Base-by-base conservation (phyloP, 2,113 vertebrate genomes). In the Lophura nycthemera region DNA sequence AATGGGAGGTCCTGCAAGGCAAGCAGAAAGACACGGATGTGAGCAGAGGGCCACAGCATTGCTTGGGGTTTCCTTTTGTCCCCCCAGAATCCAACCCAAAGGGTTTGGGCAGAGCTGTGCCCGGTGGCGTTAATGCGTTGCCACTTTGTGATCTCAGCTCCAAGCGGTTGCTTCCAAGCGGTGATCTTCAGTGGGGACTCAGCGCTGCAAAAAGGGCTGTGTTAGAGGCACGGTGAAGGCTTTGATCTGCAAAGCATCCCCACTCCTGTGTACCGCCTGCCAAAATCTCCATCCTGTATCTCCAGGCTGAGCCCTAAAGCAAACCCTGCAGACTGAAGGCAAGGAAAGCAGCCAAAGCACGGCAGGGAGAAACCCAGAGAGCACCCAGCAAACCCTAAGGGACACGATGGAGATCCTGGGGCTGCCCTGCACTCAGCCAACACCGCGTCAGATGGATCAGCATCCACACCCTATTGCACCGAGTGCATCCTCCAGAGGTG, bases 1-100 rank as follows among this genome's bases (percentile, higher is more conserved):
- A 99, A 75, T 99, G 99, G 84, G 99, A 99, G 87, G 99, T 99
- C 98, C 99, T 99, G 97, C 74, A 85, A 90, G 79, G 81, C 32
- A 90, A 59, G 67, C 64, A 18, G 77, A 88, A 71, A 52, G 83
- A 95, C 36, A 59, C 18, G 50, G 11, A 57, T 8, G 61, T 64
- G 61, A 64, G 38, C 25, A 15, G 25, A 40, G 38, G 16, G 38
- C 5, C 36, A 63, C 61, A 6, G 38, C 61, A 19, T 5, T 40
- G 61, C 38, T 17, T 40, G 61, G 61, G 38, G 17, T 8, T 19
- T 40, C 17, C 38, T 16, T 38, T 8, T 25, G 25, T 29, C 34
- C 60, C 36, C 61, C 10, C 25, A 11, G 8, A 40, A 4, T 36
- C 36, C 16, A 15, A 40, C 25, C 25, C 11, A 17, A 14, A 20